Evolutionary conservation across 92 coral and sea anemone genomes (phyloP).

Genomic region (Umimayanthus chanpuru): DNA sequence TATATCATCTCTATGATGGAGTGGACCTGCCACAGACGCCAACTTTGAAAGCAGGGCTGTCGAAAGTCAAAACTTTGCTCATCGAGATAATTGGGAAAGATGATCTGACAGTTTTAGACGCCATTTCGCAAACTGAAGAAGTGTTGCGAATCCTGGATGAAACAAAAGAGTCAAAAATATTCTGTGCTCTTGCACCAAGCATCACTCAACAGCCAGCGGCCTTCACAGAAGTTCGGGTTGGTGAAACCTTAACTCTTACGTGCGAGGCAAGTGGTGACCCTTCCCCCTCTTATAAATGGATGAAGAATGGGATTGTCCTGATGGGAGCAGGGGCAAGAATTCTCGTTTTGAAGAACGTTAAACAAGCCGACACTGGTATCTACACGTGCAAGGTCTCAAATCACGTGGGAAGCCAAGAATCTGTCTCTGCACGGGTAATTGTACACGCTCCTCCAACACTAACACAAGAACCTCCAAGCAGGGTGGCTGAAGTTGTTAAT

Average conservation of each 20-base stretch:
- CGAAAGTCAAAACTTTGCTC: slow-evolving; percentile 39
- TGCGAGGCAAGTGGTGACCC: slow-evolving; percentile 70
- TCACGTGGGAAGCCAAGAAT: slow-evolving; percentile 59
- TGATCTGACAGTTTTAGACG: slow-evolving; percentile 49
- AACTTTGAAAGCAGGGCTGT: slow-evolving; percentile 23
- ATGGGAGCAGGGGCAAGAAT: slow-evolving; percentile 29
- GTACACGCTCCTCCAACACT: slow-evolving; percentile 76
- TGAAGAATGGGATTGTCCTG: slow-evolving; percentile 53
- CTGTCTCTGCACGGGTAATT: slow-evolving; percentile 59
- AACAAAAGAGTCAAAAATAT: slow-evolving; percentile 44
- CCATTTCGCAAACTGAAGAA: slow-evolving; percentile 49
- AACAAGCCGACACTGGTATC: slow-evolving; percentile 57
- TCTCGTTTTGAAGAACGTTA: slow-evolving; percentile 49
- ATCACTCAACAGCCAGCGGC: slow-evolving; percentile 72
- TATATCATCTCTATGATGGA: slow-evolving; percentile 63
- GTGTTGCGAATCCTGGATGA: slow-evolving; percentile 53
- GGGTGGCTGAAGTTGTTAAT: slow-evolving; percentile 51
- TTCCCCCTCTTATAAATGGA: slow-evolving; percentile 63
- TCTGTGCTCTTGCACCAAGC: slow-evolving; percentile 79
- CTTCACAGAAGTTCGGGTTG: slow-evolving; percentile 60
- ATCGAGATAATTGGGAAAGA: slow-evolving; percentile 42
- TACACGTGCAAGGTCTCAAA: slow-evolving; percentile 76
- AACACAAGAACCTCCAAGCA: slow-evolving; percentile 61
- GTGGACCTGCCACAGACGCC: slow-evolving; percentile 59
- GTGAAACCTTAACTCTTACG: slow-evolving; percentile 51